These are phyloP conservation scores for Aethes cnicana DNA, from an alignment of 2,888 invertebrate species.

Conservation along the genomic window DNA sequence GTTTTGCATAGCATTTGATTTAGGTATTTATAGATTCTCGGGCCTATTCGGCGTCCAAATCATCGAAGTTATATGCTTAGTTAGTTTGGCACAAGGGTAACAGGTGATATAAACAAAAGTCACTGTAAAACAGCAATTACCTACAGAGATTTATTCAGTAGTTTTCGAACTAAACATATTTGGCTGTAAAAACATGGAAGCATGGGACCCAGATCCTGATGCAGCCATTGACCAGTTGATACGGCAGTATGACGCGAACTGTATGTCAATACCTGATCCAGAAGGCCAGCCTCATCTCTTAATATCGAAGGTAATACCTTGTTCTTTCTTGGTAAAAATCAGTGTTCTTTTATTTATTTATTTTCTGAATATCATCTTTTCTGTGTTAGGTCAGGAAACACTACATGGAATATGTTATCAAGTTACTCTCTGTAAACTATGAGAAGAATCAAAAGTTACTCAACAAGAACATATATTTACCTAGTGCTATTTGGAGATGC, in stretches of 20 bases:
- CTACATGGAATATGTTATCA: constrained; percentile 72
- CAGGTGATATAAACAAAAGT: no score
- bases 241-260: constrained; percentile 57
- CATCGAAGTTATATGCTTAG: no score
- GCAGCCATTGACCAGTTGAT: constrained; percentile 53
- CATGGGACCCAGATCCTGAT: constrained; percentile 43
- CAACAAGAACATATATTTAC: constrained; percentile 68
- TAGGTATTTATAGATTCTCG: no score
- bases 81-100: no score
- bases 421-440: constrained; percentile 67
- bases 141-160: no score
- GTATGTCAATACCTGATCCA: constrained; percentile 63
- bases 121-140: no score
- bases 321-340: background rate
- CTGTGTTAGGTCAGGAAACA: constrained; percentile 69
- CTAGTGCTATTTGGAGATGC: constrained; percentile 76
- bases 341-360: background rate
- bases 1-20: no score
- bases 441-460: constrained; percentile 64
- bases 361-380: constrained; percentile 7
- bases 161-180: no score
- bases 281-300: constrained; percentile 70
- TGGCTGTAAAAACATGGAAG: constrained; percentile 34
- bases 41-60: no score
- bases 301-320: constrained; percentile 63